Conservation (phyloP, 2,797 vertebrate genomes). For the Aldrovandia affinis region DNA sequence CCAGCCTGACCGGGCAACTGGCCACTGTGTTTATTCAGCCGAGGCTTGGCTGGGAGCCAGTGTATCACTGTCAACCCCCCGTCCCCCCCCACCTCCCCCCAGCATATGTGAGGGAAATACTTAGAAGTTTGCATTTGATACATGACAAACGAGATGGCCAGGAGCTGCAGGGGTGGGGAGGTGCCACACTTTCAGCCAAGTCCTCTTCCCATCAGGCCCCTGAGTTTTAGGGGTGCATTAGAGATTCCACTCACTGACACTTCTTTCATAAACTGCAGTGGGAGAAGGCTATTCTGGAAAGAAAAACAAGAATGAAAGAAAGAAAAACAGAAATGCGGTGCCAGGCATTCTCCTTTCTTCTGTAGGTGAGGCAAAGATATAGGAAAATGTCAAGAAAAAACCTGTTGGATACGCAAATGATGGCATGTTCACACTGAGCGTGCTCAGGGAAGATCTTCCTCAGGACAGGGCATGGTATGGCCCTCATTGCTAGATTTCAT, state of each 20-base stretch:
- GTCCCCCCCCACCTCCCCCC: slow-evolving; percentile 58
- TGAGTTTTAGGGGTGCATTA: slow-evolving; percentile 76
- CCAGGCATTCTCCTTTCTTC: neutral
- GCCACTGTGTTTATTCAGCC: slow-evolving; percentile 85
- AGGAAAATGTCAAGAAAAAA: too few species aligned
- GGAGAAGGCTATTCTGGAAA: slow-evolving; percentile 79
- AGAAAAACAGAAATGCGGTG: slow-evolving; percentile 38
- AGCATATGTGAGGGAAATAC: slow-evolving; percentile 83
- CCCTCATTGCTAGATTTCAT: neutral
- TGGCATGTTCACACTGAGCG: neutral
- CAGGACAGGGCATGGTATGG: neutral
- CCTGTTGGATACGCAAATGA: neutral
- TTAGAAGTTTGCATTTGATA: slow-evolving; percentile 78
- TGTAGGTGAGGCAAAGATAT: neutral
- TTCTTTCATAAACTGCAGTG: slow-evolving; percentile 84
- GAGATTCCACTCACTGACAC: slow-evolving; percentile 85
- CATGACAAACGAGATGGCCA: slow-evolving; percentile 87
- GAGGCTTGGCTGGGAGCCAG: slow-evolving; percentile 83
- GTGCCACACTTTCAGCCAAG: slow-evolving; percentile 76
- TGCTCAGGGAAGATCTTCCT: neutral
- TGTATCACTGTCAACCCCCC: slow-evolving; percentile 75
- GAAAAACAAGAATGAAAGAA: slow-evolving; percentile 45
- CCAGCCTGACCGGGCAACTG: slow-evolving; percentile 79
- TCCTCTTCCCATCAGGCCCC: slow-evolving; percentile 76
- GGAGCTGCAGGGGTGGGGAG: slow-evolving; percentile 74